These are phyloP conservation scores for Agonopterix arenella DNA, from an alignment of 2,888 invertebrate genomes.

Conservation along the genomic window DNA sequence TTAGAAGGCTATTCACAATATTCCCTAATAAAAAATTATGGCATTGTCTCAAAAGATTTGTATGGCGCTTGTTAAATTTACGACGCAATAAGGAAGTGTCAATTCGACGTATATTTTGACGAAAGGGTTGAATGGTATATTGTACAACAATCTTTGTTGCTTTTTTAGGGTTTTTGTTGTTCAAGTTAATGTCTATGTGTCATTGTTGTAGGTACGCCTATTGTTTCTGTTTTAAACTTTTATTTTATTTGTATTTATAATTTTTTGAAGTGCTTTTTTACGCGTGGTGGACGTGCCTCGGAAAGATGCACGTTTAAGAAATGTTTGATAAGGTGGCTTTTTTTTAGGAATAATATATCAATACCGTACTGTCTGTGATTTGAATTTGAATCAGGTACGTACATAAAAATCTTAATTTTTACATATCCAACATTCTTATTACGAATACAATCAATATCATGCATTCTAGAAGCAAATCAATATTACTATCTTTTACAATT, in stretches of 20 bases:
- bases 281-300: slow-evolving; percentile 17
- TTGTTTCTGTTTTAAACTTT: slow-evolving; percentile 54
- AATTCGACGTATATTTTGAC: slow-evolving; percentile 61
- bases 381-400: no score
- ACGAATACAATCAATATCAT: no score
- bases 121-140: slow-evolving; percentile 71
- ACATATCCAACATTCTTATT: no score
- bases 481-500: no score
- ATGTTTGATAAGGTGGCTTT: background rate
- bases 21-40: slow-evolving; percentile 4
- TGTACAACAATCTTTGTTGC: slow-evolving; percentile 48
- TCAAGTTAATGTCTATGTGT: slow-evolving; percentile 43
- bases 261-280: slow-evolving; percentile 52
- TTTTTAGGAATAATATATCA: no score
- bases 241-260: slow-evolving; percentile 57
- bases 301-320: slow-evolving; percentile 11
- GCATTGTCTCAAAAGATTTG: slow-evolving; percentile 18
- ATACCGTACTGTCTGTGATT: no score
- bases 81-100: slow-evolving; percentile 72
- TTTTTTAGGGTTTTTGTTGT: slow-evolving; percentile 51
- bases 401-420: no score
- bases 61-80: slow-evolving; percentile 60
- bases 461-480: no score
- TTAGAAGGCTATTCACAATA: background rate
- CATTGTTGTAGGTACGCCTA: slow-evolving; percentile 48